Evolutionary conservation across 2,888 invertebrate species (phyloP).

Genomic region (Villa cingulata): DNA sequence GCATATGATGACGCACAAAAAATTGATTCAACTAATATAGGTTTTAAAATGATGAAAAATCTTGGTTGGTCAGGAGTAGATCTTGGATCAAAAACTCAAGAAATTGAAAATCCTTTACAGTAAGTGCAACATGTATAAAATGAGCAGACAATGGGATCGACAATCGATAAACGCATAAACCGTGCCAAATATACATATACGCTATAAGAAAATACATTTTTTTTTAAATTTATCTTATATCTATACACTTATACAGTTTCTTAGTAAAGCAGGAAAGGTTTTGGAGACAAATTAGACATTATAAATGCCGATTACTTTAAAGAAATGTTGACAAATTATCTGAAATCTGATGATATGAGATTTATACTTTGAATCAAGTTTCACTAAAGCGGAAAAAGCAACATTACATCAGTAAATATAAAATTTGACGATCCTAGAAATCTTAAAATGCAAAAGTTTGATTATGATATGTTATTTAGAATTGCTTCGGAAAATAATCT

Average conservation of each 20-base stretch:
- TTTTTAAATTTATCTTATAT: no score
- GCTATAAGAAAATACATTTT: no score
- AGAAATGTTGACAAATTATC: slow-evolving; percentile 31
- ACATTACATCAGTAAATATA: slow-evolving; percentile 42
- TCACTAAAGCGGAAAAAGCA: slow-evolving; percentile 50
- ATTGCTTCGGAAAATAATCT: slow-evolving; percentile 37
- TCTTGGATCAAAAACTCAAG: slow-evolving; percentile 46
- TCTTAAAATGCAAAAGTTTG: no score
- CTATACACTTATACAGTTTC: slow-evolving; percentile 19
- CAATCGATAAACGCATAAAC: no score
- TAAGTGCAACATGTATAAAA: slow-evolving; percentile 11
- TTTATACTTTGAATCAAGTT: slow-evolving; percentile 45
- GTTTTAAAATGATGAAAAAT: slow-evolving; percentile 45
- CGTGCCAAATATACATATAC: no score
- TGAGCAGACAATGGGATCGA: no score
- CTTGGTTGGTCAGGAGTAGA: slow-evolving; percentile 68
- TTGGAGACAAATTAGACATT: slow-evolving; percentile 23
- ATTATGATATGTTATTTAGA: slow-evolving; percentile 18
- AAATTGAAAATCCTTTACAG: slow-evolving; percentile 48
- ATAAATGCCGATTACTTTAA: slow-evolving; percentile 23
- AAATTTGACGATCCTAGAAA: not conserved
- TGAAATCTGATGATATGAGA: slow-evolving; percentile 42
- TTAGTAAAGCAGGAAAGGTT: slow-evolving; percentile 30
- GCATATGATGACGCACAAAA: slow-evolving; percentile 19
- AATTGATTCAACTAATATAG: slow-evolving; percentile 28